A percentile compares a stretch with the other conserved stretches of the same genome.
Evolutionary conservation across 2,888 invertebrate genomes (phyloP).

Genomic region (Ochropleura plecta): DNA sequence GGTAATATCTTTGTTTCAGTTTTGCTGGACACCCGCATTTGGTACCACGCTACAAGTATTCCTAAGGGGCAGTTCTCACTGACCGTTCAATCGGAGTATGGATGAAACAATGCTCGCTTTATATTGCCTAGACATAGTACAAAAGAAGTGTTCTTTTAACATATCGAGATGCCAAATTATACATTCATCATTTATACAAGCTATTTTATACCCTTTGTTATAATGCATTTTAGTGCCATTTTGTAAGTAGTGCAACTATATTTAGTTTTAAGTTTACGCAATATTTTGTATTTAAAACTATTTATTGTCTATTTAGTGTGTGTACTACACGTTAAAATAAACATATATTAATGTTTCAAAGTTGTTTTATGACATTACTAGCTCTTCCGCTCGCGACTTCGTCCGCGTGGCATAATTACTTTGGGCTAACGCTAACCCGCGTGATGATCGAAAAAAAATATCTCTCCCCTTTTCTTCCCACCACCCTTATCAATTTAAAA

Average conservation of each 20-base stretch:
- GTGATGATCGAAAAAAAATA: too few species aligned
- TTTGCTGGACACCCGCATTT: conserved; percentile 96
- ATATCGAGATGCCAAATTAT: conserved; percentile 88
- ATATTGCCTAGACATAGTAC: conserved; percentile 70
- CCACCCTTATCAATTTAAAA: too few species aligned
- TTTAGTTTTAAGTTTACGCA: conserved; percentile 74
- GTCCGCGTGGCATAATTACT: too few species aligned
- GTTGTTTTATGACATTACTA: not conserved
- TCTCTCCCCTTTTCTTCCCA: too few species aligned
- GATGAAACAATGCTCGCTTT: conserved; percentile 84
- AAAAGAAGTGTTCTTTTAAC: conserved; percentile 79
- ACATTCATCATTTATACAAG: conserved; percentile 68
- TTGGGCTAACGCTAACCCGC: too few species aligned
- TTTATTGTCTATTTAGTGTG: conserved; percentile 65
- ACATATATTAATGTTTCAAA: conserved; percentile 36
- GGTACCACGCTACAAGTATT: conserved; percentile 97
- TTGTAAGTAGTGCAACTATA: conserved; percentile 83
- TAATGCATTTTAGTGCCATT: conserved; percentile 83
- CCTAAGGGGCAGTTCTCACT: conserved; percentile 95
- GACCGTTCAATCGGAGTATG: conserved; percentile 98
- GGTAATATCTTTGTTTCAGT: conserved; percentile 88
- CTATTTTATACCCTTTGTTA: conserved; percentile 73
- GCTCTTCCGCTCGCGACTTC: too few species aligned
- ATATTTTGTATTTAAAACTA: conserved; percentile 72
- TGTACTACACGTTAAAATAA: conserved; percentile 39